Base-by-base conservation (phyloP, 2,113 vertebrate genomes). In the Colinus virginianus region DNA sequence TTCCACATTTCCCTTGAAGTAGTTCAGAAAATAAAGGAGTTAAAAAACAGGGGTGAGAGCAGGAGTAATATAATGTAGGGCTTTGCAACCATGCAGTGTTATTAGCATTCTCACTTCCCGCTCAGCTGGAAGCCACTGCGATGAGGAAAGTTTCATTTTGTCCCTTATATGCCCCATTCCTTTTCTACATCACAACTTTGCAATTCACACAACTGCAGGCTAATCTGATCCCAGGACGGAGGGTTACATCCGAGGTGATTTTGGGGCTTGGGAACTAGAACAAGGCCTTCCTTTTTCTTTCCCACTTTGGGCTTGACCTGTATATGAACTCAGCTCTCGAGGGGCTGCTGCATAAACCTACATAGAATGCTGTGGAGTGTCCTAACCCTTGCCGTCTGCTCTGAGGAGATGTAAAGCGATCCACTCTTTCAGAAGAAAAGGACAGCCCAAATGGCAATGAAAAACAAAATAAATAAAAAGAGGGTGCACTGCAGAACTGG, bases 21-120 rank as follows among this genome's bases (percentile, higher is more conserved):
- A 36, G 26, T 72, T 74, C 3, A 58, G 25, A 14, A 71, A 25
- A 12, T 26, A 21, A 55, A 18, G 3, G 7, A 62, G 22, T 15
- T 43, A 62, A 51, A 83, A 11, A 83, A 11, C 36, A n/a, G 26
- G 19, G 18, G 10, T 3, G 3, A 83, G 56, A 61, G 19, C 78
- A 72, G 75, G 51, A 79, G 25, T 66, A 76, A 84, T 64, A 49
- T 12, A 0, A 28, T 28, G 11, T 0, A 0, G 38, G 10, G 18
- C 55, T 71, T 56, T 76, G 46, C 34, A 76, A 66, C 28, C 61
- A n/a, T 26, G 30, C 66, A 49, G 28, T 34, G 34, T 23, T 72
- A 25, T 78, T 91, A 84, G 78, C 25, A 61, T 69, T 61, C 62
- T 94, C 45, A 69, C 43, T 53, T 93, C 62, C 32, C 30, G 53